phyloP scores from a whole-genome alignment of 2,113 vertebrate species.

The Shinisaurus crocodilurus region DNA sequence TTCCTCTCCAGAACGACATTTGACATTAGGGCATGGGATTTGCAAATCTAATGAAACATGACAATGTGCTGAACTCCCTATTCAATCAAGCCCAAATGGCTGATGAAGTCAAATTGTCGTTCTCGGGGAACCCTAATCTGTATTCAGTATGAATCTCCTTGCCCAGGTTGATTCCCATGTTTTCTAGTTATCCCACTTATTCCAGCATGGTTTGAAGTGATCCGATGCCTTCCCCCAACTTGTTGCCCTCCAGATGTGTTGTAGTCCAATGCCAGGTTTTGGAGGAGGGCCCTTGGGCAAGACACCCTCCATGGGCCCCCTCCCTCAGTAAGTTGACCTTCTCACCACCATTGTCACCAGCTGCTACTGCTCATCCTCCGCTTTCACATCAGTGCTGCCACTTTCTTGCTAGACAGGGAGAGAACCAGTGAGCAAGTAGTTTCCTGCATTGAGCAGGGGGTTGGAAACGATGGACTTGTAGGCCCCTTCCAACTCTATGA shows the following conservation, averaged over 20 bases:
- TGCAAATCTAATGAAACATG: conserved; percentile 20
- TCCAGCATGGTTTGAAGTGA: not conserved
- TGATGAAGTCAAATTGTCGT: conserved; percentile 1
- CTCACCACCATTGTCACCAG: not conserved
- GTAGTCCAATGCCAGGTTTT: too few relatives aligned
- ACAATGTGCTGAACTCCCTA: not conserved
- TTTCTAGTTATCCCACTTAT: not conserved
- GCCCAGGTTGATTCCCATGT: not conserved
- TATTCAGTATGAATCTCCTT: not conserved
- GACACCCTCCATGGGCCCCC: too few relatives aligned
- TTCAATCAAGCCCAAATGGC: not conserved
- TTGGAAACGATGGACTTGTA: too few relatives aligned
- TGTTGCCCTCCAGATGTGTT: not conserved
- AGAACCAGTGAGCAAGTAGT: too few relatives aligned
- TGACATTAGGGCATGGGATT: not conserved
- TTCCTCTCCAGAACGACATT: not conserved
- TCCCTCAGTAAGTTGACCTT: too few relatives aligned
- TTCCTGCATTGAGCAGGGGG: too few relatives aligned
- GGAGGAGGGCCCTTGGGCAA: too few relatives aligned
- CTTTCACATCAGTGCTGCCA: too few relatives aligned
- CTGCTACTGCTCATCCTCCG: too few relatives aligned
- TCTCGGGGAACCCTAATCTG: conserved; percentile 6
- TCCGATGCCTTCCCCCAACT: not conserved
- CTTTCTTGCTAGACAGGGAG: too few relatives aligned
- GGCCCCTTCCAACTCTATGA: too few relatives aligned